Base-by-base conservation (phyloP, 2,888 invertebrate genomes). In the Frankliniella fusca region DNA sequence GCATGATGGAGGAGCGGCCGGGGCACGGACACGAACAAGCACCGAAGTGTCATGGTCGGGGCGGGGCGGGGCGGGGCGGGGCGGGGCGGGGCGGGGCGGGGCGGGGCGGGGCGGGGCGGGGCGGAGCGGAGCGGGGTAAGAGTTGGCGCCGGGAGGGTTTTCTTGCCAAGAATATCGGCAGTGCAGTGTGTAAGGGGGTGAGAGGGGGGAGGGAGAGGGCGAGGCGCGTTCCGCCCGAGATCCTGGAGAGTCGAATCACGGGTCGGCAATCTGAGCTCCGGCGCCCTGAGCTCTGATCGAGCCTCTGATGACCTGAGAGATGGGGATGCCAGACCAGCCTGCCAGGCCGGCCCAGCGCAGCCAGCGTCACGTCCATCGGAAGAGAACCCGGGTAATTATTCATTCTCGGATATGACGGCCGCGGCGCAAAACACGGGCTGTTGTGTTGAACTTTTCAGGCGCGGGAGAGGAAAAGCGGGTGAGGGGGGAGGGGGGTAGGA, bases 191-290 rank as follows among this genome's bases (percentile, higher is more conserved):
- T 15, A 18, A 54, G 70, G 23, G 70, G 23, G 23, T 11, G 70
- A 12, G 65, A 65, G 20, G 20, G 65, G 2, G n/a, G 70, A 23
- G 5, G 70, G 23, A 9, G 23, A n/a, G 27, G 70, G 70, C 70
- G 27, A 12, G 8, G 54, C 38, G 27, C 27, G 70, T 76, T 76
- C 27, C 23, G 70, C 70, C 27, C 27, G 23, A 27, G 27, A 76
- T 76, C 70, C 70, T 27, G 12, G 9, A 23, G 70, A 76, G 70
- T 76, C 70, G 70, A 76, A 76, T 76, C 70, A 76, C 70, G 23
- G 70, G 70, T 23, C 27, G 70, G 70, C 70, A 76, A 76, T 76
- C 70, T 76, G 70, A 27, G 23, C 70, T 76, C 27, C 38, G 38
- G 38, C n/a, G n/a, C 3, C 38, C 38, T 38, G 38, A 38, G 38